Evolutionary conservation across 2,888 invertebrate genomes (phyloP).

Genomic region (Pandemis corylana): DNA sequence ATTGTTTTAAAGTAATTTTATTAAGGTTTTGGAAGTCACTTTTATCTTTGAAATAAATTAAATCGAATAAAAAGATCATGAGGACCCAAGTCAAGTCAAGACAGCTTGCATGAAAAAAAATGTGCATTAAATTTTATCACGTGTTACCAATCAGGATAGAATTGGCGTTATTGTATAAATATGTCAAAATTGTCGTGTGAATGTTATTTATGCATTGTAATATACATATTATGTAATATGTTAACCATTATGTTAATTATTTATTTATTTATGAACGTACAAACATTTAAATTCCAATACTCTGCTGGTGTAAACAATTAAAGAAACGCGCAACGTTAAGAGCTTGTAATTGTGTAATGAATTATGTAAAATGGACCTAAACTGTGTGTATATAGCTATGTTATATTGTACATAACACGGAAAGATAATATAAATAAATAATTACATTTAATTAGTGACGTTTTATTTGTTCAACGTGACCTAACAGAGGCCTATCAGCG

Average conservation of each 20-base stretch:
- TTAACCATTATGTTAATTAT: conserved; percentile 28
- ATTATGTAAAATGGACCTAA: conserved; percentile 76
- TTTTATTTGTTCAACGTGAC: conserved; percentile 14
- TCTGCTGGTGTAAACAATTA: conserved; percentile 29
- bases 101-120: not conserved
- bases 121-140: not conserved
- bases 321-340: conserved; percentile 45
- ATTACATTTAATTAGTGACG: conserved; percentile 18
- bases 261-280: conserved; percentile 22
- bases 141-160: not conserved
- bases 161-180: conserved; percentile 5
- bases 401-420: conserved; percentile 71
- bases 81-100: no score
- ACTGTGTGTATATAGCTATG: conserved; percentile 74
- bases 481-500: no score
- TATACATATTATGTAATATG: conserved; percentile 5
- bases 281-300: conserved; percentile 23
- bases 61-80: no score
- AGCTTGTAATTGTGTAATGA: conserved; percentile 50
- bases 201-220: conserved; percentile 25
- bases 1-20: no score
- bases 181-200: conserved; percentile 7
- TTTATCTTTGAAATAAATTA: no score
- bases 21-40: no score
- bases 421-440: conserved; percentile 59